Evolutionary conservation across 2,888 invertebrate species (phyloP), one percentile per base, ranked within the genome.

Genomic region (Andrena hattorfiana): DNA sequence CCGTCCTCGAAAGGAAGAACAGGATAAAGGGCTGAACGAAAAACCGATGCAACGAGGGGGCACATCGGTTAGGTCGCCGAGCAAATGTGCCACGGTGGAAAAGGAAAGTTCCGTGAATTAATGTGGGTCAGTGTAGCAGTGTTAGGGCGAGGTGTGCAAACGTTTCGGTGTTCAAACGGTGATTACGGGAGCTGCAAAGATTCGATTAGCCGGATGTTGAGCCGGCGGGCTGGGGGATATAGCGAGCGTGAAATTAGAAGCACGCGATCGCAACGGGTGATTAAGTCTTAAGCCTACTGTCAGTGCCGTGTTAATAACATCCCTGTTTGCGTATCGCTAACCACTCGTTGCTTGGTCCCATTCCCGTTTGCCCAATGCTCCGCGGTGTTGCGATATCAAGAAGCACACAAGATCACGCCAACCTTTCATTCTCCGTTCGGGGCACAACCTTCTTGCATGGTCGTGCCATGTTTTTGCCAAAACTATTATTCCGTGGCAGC

Each of bases 201-300:
- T 88, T 87, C 87, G 89, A 89, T 88, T 88, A 87, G 77, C 62
- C 79, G 85, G 86, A 88, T 87, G 87, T 82, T 83, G 81, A 76
- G 70, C 68, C 74, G 81, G 63, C 64, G 16, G 68, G 26, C 49
- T 56, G 60, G 74, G 72, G 83, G 84, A 89, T 85, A 85, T 85
- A 85, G 87, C 82, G 85, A 85, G 86, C 87, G 87, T 89, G 89
- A 90, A 91, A 91, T 91, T 90, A 90, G 89, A 89, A 87, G 89
- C 91, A 89, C 90, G 90, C 91, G 90, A 91, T 91, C 87, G 85
- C 84, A 89, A 87, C 86, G 84, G 80, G 79, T 83, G 90, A 90
- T 90, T 91, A 87, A 83, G 77, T 84, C 84, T 85, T 85, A 83
- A 87, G 83, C 83, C 79, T 81, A 85, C 89, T 87, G 89, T 88